Percentiles rank a stretch among this genome's conserved stretches.
Conservation (phyloP, 2,888 invertebrate species). For the Drosophila algonquin region DNA sequence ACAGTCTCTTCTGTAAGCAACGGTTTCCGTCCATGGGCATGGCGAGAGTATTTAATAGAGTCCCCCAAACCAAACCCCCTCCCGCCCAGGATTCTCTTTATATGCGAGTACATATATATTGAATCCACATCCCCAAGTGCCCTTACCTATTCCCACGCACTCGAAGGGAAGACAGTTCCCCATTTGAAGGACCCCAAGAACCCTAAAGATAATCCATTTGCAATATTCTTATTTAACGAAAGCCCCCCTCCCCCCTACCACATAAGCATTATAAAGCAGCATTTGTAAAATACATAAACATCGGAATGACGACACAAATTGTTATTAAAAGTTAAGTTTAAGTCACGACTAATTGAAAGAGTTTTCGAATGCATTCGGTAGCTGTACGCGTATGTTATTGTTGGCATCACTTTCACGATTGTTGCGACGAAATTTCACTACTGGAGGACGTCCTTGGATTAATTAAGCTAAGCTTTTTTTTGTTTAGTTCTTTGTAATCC, state of each 20-base stretch:
- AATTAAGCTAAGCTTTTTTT: slow-evolving; percentile 69
- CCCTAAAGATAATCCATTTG: slow-evolving; percentile 57
- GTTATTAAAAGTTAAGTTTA: slow-evolving; percentile 48
- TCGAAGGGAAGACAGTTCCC: slow-evolving; percentile 27
- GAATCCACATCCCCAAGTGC: slow-evolving; percentile 54
- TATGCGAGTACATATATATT: slow-evolving; percentile 7
- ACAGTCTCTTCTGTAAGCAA: slow-evolving; percentile 56
- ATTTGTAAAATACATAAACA: slow-evolving; percentile 53
- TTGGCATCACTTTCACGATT: slow-evolving; percentile 53
- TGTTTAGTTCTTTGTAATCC: slow-evolving; percentile 61
- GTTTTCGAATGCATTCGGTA: slow-evolving; percentile 27
- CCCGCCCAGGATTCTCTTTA: slow-evolving; percentile 40
- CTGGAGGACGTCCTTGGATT: slow-evolving; percentile 36
- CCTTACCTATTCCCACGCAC: slow-evolving; percentile 49
- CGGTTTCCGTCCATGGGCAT: slow-evolving; percentile 76
- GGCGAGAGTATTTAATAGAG: slow-evolving; percentile 63
- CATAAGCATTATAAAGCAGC: slow-evolving; percentile 38
- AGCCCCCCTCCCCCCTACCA: not conserved
- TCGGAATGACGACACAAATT: slow-evolving; percentile 37
- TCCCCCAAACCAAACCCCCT: slow-evolving; percentile 6
- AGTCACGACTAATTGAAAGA: slow-evolving; percentile 13
- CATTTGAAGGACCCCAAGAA: not conserved
- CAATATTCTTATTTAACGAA: slow-evolving; percentile 55
- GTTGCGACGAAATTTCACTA: slow-evolving; percentile 71
- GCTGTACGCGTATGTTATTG: slow-evolving; percentile 43